Base-by-base conservation (phyloP, 2,113 vertebrate species). In the Mohoua ochrocephala region DNA sequence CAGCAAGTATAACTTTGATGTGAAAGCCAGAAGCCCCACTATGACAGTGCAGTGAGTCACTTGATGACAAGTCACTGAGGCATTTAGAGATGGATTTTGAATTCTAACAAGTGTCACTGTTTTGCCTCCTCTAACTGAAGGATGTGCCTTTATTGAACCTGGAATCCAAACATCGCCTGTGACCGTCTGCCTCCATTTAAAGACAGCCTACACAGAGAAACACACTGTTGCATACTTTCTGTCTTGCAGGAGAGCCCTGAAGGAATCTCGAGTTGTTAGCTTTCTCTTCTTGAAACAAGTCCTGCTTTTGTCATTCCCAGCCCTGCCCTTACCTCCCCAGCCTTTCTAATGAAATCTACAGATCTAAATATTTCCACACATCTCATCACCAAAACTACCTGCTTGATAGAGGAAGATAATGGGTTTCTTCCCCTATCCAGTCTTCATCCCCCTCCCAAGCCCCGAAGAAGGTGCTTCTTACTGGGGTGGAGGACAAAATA, bases 1-100 rank as follows among this genome's bases (percentile, higher is more conserved):
- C 63, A 82, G 89, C 77, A 57, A 96, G 73, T 1, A 8, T 0
- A 76, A 60, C 84, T 87, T 50, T 13, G 57, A 70, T 44, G 87
- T 22, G 70, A 75, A 77, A 94, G 89, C 70, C 87, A 59, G 54
- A 76, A 94, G 67, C 45, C 67, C 59, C 35, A 1, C 59, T 49
- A 39, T 95, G 96, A 96, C 89, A 73, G 77, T 0, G 63, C 78
- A 76, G 50, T 94, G 95, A 97, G 90, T 97, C 93, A 97, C 70
- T 53, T 3, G 74, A 79, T 93, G 91, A 95, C 82, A 90, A 96
- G 81, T 10, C 79, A 64, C 28, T 27, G 87, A 95, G 76, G 87
- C 71, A 95, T 94, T 94, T 63, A n/a, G 87, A 90, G 26, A 45
- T 19, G 33, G 73, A 6, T 8, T 71, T 54, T 50, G 79, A 73